Conservation (phyloP, 2,797 vertebrate species). For the Mormyrus proboscirostris region DNA sequence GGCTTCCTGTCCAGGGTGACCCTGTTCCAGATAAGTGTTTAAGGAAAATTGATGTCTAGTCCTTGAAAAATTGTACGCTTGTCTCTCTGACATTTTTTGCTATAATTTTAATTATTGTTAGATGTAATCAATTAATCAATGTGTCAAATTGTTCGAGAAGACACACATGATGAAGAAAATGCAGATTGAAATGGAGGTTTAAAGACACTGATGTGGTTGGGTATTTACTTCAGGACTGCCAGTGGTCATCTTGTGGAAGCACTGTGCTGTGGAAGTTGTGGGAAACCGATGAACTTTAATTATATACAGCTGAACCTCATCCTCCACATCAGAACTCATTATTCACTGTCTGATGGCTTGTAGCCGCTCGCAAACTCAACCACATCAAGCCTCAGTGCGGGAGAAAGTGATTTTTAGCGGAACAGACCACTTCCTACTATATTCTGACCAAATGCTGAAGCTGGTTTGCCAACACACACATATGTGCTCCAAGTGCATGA, state of each 20-base stretch:
- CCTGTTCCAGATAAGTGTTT: background rate
- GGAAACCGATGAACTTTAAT: background rate
- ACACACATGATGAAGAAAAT: background rate
- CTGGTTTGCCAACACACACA: conserved; percentile 6
- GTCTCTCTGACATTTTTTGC: background rate
- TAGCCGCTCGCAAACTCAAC: background rate
- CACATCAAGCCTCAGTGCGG: background rate
- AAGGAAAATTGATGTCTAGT: background rate
- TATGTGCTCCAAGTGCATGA: background rate
- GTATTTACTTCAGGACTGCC: background rate
- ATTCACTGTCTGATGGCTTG: conserved; percentile 1
- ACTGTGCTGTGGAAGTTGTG: background rate
- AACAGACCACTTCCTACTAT: conserved; percentile 9
- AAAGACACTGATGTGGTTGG: background rate
- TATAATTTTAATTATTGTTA: background rate
- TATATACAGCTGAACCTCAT: background rate
- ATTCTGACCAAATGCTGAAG: conserved; percentile 18
- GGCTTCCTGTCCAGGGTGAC: background rate
- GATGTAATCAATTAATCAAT: background rate
- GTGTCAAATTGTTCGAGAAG: background rate
- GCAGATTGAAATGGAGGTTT: background rate
- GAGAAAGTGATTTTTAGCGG: conserved; percentile 14
- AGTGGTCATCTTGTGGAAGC: background rate
- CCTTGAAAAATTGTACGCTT: background rate
- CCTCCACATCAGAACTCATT: background rate